Percentiles rank a stretch among this genome's conserved stretches.
Conservation (phyloP, 2,113 vertebrate species). For the Tonatia bakeri region DNA sequence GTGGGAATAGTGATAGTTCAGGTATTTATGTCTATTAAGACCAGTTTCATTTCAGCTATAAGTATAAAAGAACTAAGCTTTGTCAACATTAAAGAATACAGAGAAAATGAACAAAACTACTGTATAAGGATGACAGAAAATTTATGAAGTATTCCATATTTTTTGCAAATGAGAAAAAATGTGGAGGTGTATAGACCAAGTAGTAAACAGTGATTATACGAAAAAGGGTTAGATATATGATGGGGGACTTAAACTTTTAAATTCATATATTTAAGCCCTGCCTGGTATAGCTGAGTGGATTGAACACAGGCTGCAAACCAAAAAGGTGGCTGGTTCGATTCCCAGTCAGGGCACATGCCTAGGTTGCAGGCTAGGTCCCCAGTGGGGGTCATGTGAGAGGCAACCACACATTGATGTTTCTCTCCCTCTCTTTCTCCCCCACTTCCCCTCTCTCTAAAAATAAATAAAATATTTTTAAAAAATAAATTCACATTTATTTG, state of each 20-base stretch:
- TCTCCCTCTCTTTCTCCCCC: no score
- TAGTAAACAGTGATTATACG: neutral
- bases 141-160: conserved; percentile 10
- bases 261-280: neutral
- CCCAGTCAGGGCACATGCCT: no score
- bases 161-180: conserved; percentile 34
- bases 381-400: no score
- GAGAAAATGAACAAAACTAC: conserved; percentile 1
- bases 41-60: conserved; percentile 4
- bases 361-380: no score
- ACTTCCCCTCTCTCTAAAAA: no score
- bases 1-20: neutral
- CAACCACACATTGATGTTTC: no score
- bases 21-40: neutral
- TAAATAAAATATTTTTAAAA: no score
- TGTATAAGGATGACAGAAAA: neutral
- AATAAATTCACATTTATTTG: neutral
- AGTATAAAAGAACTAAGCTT: conserved; percentile 18
- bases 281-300: no score
- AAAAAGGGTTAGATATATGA: neutral
- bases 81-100: neutral
- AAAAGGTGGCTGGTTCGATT: no score
- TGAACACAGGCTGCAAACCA: no score
- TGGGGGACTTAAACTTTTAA: neutral
- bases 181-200: neutral